A percentile compares a stretch with the other conserved stretches of the same genome.
These are phyloP conservation scores for Lepus townsendii DNA, from an alignment of 2,797 vertebrate species.

Conservation along the genomic window DNA sequence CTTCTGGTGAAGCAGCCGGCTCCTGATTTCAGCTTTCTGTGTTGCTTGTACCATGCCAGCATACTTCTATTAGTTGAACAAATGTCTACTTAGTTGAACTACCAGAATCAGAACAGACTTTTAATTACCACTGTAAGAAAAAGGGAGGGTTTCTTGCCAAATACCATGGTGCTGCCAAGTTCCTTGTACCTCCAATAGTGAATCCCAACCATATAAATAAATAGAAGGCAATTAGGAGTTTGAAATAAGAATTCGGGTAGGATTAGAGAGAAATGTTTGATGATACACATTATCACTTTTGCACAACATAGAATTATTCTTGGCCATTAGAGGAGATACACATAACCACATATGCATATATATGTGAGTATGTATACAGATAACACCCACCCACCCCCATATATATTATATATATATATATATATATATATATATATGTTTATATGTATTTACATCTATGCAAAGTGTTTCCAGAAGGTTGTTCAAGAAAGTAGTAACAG, in stretches of 20 bases:
- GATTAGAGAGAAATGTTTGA: slow-evolving; percentile 77
- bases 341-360: slow-evolving; percentile 2
- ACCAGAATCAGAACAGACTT: slow-evolving; percentile 71
- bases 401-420: not conserved
- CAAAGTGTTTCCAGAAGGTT: slow-evolving; percentile 56
- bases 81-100: slow-evolving; percentile 69
- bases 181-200: slow-evolving; percentile 82
- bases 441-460: slow-evolving; percentile 23
- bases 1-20: not conserved
- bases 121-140: slow-evolving; percentile 77
- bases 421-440: not conserved
- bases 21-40: not conserved
- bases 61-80: slow-evolving; percentile 40
- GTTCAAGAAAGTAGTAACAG: not conserved
- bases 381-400: no score
- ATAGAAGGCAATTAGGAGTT: slow-evolving; percentile 85
- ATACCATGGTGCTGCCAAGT: slow-evolving; percentile 76
- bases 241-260: slow-evolving; percentile 79
- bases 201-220: slow-evolving; percentile 85
- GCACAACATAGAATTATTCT: slow-evolving; percentile 73
- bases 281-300: slow-evolving; percentile 59
- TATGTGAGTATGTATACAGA: not conserved
- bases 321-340: slow-evolving; percentile 64
- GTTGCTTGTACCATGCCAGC: slow-evolving; percentile 18
- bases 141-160: slow-evolving; percentile 75